Evolutionary conservation across 2,888 invertebrate species (phyloP).

Genomic region (Agriopis aurantiaria): DNA sequence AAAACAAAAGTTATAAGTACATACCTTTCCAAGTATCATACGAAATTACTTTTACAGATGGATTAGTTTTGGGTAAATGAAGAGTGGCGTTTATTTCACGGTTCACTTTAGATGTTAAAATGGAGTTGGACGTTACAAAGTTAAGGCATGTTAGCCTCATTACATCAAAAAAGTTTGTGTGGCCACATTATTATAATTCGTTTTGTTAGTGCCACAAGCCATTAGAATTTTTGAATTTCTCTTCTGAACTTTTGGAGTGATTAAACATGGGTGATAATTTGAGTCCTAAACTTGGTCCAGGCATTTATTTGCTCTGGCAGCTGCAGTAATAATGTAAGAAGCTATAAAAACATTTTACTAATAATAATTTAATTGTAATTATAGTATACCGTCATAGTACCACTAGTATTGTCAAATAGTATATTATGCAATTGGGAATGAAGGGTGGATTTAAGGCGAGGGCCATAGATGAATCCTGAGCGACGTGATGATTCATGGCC

Average conservation of each 20-base stretch:
- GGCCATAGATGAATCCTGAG: no score
- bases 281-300: not conserved
- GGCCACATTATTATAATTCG: constrained; percentile 14
- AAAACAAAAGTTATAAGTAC: constrained; percentile 10
- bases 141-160: constrained; percentile 31
- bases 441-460: no score
- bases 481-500: no score
- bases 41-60: constrained; percentile 42
- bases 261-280: not conserved
- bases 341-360: no score
- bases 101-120: constrained; percentile 34
- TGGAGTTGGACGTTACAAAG: constrained; percentile 20
- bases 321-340: not conserved
- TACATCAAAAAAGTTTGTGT: constrained; percentile 30
- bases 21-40: constrained; percentile 15
- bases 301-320: not conserved
- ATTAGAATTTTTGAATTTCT: not conserved
- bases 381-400: no score
- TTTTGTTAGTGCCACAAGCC: not conserved
- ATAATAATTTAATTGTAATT: no score
- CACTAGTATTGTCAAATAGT: no score
- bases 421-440: no score
- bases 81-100: constrained; percentile 38
- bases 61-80: constrained; percentile 41
- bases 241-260: not conserved